A percentile compares a stretch with the other conserved stretches of the same genome.
These are phyloP conservation scores for Neolamprologus sp. DNA, from an alignment of 2,113 vertebrate species.

Conservation along the genomic window DNA sequence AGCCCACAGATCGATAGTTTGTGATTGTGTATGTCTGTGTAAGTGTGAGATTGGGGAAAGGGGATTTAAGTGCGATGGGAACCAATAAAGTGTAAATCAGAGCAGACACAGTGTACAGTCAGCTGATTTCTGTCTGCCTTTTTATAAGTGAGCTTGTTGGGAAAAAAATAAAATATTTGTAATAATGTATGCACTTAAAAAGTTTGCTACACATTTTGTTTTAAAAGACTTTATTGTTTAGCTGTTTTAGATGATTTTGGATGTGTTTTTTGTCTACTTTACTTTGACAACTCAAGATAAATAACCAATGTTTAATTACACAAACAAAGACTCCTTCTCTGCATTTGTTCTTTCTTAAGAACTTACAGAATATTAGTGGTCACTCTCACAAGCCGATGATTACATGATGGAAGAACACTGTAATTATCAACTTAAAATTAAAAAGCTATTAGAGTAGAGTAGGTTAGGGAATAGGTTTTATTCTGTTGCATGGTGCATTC, in stretches of 20 bases:
- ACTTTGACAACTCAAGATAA: not conserved
- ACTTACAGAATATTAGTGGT: not conserved
- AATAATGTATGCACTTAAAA: not conserved
- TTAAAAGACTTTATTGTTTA: not conserved
- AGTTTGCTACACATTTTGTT: not conserved
- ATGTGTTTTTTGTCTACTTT: not conserved
- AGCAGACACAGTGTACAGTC: not conserved
- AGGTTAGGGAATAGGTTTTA: not conserved
- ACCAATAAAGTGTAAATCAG: conserved; percentile 39
- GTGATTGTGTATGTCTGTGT: conserved; percentile 2
- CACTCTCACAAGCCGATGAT: not conserved
- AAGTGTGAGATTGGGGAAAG: not conserved
- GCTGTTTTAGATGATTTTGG: not conserved
- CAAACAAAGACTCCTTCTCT: not conserved
- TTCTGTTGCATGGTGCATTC: not conserved
- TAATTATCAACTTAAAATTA: not conserved
- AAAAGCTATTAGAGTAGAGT: not conserved
- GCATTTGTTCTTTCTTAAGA: not conserved
- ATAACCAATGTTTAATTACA: not conserved
- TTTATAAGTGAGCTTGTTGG: not conserved
- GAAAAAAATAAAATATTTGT: not conserved
- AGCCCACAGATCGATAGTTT: not conserved
- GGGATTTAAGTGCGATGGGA: conserved; percentile 11
- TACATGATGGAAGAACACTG: not conserved
- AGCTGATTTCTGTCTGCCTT: not conserved